These are phyloP conservation scores for Parnassius apollo DNA, from an alignment of 2,888 invertebrate species.

Conservation along the genomic window DNA sequence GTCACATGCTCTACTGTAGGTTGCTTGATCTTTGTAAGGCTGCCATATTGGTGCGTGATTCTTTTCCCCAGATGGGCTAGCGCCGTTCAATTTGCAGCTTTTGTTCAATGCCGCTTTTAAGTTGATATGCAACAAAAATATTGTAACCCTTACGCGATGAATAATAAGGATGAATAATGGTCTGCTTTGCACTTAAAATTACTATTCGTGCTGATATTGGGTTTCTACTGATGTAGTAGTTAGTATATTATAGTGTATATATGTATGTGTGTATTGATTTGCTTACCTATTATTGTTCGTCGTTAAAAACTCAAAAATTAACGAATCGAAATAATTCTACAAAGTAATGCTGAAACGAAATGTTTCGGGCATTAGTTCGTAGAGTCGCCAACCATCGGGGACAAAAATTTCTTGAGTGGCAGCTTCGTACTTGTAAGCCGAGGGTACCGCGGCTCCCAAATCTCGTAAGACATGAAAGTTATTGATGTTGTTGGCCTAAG, in stretches of 20 bases:
- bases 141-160: slow-evolving; percentile 29
- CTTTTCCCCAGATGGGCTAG: slow-evolving; percentile 38
- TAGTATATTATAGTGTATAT: slow-evolving; percentile 29
- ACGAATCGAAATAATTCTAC: too few species aligned
- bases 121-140: slow-evolving; percentile 20
- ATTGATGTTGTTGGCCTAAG: too few species aligned
- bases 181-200: slow-evolving; percentile 49
- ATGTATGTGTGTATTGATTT: neutral
- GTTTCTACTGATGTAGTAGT: slow-evolving; percentile 40
- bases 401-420: too few species aligned
- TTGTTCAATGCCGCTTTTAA: slow-evolving; percentile 33
- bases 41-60: slow-evolving; percentile 28
- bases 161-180: slow-evolving; percentile 39
- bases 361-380: too few species aligned
- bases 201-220: slow-evolving; percentile 46
- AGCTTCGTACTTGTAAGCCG: too few species aligned
- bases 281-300: neutral
- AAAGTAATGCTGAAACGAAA: too few species aligned
- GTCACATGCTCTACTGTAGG: slow-evolving; percentile 7
- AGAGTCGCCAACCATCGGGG: too few species aligned
- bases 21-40: slow-evolving; percentile 22
- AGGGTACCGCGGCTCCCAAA: too few species aligned
- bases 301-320: too few species aligned
- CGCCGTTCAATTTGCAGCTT: slow-evolving; percentile 52
- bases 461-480: too few species aligned